These are phyloP conservation scores for Rhea americana DNA, from an alignment of 2,113 vertebrate genomes.

Conservation along the genomic window DNA sequence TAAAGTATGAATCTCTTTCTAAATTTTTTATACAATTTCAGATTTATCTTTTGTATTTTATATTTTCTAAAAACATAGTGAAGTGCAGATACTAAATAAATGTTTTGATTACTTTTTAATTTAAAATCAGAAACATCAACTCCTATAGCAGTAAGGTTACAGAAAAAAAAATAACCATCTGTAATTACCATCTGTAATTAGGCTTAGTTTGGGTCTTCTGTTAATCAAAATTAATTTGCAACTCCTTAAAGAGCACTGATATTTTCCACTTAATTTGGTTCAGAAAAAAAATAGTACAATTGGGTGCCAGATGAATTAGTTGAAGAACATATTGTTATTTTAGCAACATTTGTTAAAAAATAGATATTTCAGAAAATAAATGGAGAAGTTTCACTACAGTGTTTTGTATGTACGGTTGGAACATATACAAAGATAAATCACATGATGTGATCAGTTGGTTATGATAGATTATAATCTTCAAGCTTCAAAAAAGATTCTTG, in stretches of 20 bases:
- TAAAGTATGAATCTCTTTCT: not conserved
- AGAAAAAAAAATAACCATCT: conserved; percentile 27
- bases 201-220: conserved; percentile 40
- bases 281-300: not conserved
- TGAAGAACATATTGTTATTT: not conserved
- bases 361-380: not conserved
- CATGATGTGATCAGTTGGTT: accelerated
- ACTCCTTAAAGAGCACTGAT: conserved; percentile 25
- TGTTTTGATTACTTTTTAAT: conserved; percentile 70
- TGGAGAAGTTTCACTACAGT: not conserved
- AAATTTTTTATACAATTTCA: not conserved
- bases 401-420: not conserved
- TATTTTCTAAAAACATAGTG: conserved; percentile 15
- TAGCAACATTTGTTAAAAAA: not conserved
- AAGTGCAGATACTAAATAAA: conserved; percentile 35
- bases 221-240: conserved; percentile 63
- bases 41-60: conserved; percentile 28
- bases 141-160: conserved; percentile 31
- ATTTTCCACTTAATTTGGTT: not conserved
- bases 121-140: conserved; percentile 52
- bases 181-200: conserved; percentile 62
- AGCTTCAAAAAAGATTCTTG: not conserved
- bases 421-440: not conserved
- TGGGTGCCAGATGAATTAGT: not conserved
- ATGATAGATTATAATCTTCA: not conserved